phyloP scores from a whole-genome alignment of 2,113 vertebrate genomes.

The Condylura cristata region DNA sequence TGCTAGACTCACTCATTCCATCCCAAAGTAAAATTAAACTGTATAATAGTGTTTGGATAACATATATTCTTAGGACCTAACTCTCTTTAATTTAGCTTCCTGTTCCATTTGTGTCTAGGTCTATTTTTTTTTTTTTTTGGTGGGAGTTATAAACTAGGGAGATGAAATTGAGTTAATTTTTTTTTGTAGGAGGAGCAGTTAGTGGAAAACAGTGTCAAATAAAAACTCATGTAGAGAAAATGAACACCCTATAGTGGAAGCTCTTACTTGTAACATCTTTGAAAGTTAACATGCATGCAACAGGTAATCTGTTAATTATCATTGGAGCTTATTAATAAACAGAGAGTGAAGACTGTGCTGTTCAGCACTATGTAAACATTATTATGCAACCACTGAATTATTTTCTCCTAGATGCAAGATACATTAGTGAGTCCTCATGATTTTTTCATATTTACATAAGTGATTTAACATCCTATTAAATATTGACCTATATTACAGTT shows the following conservation, averaged over 20 bases:
- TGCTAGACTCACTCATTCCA: rapidly evolving
- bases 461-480: not conserved
- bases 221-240: rapidly evolving
- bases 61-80: not conserved
- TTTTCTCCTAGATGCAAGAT: not conserved
- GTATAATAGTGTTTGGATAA: no score
- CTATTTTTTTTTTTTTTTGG: not conserved
- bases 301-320: not conserved
- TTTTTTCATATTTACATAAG: not conserved
- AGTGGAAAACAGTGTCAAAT: not conserved
- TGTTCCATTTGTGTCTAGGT: not conserved
- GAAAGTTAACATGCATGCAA: not conserved
- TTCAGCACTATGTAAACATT: no score
- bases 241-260: not conserved
- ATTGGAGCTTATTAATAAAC: not conserved
- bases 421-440: not conserved
- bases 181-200: not conserved
- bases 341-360: rapidly evolving
- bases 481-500: not conserved
- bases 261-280: not conserved
- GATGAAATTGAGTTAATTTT: not conserved
- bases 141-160: not conserved
- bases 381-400: not conserved
- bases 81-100: not conserved
- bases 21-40: not conserved